A percentile compares a stretch with the other conserved stretches of the same genome.
Evolutionary conservation across 2,888 invertebrate species (phyloP).

Genomic region (Agriotes lineatus): DNA sequence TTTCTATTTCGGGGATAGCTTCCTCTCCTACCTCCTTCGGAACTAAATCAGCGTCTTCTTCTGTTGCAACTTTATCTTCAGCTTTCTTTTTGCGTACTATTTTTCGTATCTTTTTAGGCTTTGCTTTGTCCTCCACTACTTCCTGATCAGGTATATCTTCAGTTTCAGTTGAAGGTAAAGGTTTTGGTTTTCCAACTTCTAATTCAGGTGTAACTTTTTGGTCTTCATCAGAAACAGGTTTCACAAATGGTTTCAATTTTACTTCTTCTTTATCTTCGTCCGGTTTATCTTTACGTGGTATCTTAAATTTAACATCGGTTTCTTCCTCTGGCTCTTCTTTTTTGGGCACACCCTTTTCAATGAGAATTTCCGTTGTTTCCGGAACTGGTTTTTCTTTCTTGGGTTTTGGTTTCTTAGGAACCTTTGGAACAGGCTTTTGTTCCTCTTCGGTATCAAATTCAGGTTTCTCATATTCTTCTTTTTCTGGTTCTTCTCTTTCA

Average conservation of each 20-base stretch:
- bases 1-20: slow-evolving; percentile 52
- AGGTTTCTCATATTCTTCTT: slow-evolving; percentile 59
- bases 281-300: slow-evolving; percentile 53
- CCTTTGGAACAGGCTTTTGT: slow-evolving; percentile 49
- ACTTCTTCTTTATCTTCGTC: slow-evolving; percentile 62
- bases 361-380: slow-evolving; percentile 60
- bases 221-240: slow-evolving; percentile 63
- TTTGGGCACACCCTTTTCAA: slow-evolving; percentile 57
- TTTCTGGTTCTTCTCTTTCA: slow-evolving; percentile 54
- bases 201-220: slow-evolving; percentile 50
- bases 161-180: slow-evolving; percentile 41
- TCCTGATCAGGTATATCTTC: slow-evolving; percentile 51
- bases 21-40: slow-evolving; percentile 55
- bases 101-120: slow-evolving; percentile 42
- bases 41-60: slow-evolving; percentile 44
- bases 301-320: slow-evolving; percentile 64
- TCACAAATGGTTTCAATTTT: slow-evolving; percentile 61
- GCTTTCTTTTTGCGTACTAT: slow-evolving; percentile 46
- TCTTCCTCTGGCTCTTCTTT: slow-evolving; percentile 63
- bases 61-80: slow-evolving; percentile 38
- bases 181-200: slow-evolving; percentile 46
- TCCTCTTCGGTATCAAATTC: slow-evolving; percentile 56
- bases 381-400: slow-evolving; percentile 60
- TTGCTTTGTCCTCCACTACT: slow-evolving; percentile 1
- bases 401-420: slow-evolving; percentile 48